Conservation (phyloP, 2,797 vertebrate species). For the Takifugu ocellatus region DNA sequence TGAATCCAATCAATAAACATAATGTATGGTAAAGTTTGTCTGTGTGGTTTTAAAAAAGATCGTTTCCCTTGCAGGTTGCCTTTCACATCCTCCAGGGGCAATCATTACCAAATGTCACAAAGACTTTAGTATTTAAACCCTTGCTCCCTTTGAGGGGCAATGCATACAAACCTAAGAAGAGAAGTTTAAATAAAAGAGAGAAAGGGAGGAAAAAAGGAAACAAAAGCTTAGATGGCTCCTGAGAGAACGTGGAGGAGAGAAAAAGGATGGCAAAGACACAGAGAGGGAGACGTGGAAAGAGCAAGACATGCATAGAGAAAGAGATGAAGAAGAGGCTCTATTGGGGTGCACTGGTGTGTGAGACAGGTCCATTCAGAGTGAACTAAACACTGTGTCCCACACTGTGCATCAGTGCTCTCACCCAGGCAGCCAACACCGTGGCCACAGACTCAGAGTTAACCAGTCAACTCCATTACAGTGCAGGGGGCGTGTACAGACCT, state of each 20-base stretch:
- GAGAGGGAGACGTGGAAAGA: constrained; percentile 52
- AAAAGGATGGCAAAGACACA: constrained; percentile 47
- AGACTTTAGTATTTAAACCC: constrained; percentile 70
- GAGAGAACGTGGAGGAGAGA: constrained; percentile 54
- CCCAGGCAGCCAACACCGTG: constrained; percentile 71
- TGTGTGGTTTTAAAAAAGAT: constrained; percentile 32
- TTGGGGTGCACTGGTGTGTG: constrained; percentile 80
- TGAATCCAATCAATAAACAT: no score
- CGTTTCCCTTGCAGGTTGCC: constrained; percentile 22
- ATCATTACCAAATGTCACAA: constrained; percentile 70
- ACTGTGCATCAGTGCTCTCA: constrained; percentile 79
- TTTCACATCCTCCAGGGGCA: constrained; percentile 57
- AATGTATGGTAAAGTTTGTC: not conserved
- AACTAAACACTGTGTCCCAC: constrained; percentile 75
- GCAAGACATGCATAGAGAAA: constrained; percentile 50
- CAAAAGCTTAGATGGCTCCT: constrained; percentile 53
- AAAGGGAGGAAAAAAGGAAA: constrained; percentile 38
- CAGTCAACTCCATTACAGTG: constrained; percentile 80
- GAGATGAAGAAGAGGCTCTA: constrained; percentile 64
- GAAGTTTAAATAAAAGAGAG: constrained; percentile 43
- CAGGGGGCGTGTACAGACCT: constrained; percentile 80
- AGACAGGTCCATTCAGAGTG: constrained; percentile 75
- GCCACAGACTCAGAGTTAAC: constrained; percentile 78
- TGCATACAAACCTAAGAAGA: constrained; percentile 47
- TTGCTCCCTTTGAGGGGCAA: constrained; percentile 64